Conservation (phyloP, 2,888 invertebrate species). For the Heliconius hortense region DNA sequence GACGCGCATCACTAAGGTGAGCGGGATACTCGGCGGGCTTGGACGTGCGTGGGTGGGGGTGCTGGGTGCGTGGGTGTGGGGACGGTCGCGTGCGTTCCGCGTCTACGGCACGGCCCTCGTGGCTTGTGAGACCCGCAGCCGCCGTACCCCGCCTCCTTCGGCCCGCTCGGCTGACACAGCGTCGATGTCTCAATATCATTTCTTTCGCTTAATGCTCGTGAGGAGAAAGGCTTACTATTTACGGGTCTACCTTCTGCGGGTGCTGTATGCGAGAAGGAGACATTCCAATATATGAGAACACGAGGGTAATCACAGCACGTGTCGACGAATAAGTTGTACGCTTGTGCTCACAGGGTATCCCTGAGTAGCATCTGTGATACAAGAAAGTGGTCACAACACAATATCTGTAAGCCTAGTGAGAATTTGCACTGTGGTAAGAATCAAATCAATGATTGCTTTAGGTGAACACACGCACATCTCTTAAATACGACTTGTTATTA, state of each 20-base stretch:
- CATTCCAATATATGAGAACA: conserved; percentile 81
- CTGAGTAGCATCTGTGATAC: conserved; percentile 79
- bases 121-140: conserved; percentile 62
- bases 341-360: conserved; percentile 75
- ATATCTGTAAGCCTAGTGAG: conserved; percentile 76
- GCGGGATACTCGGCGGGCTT: conserved; percentile 17
- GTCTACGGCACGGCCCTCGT: conserved; percentile 68
- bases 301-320: conserved; percentile 75
- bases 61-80: conserved; percentile 67
- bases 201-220: conserved; percentile 81
- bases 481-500: conserved; percentile 47
- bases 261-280: conserved; percentile 93
- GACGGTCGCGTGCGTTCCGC: conserved; percentile 54
- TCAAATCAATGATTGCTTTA: conserved; percentile 67
- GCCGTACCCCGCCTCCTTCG: conserved; percentile 78
- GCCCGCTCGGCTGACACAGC: conserved; percentile 72
- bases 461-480: conserved; percentile 62
- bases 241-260: conserved; percentile 88
- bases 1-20: conserved; percentile 16
- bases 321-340: conserved; percentile 71
- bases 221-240: conserved; percentile 81
- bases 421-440: conserved; percentile 70
- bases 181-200: conserved; percentile 76
- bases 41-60: conserved; percentile 45
- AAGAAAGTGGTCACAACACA: conserved; percentile 78